Conservation (phyloP, 2,888 invertebrate genomes). For the Zygogramma bicolorata region DNA sequence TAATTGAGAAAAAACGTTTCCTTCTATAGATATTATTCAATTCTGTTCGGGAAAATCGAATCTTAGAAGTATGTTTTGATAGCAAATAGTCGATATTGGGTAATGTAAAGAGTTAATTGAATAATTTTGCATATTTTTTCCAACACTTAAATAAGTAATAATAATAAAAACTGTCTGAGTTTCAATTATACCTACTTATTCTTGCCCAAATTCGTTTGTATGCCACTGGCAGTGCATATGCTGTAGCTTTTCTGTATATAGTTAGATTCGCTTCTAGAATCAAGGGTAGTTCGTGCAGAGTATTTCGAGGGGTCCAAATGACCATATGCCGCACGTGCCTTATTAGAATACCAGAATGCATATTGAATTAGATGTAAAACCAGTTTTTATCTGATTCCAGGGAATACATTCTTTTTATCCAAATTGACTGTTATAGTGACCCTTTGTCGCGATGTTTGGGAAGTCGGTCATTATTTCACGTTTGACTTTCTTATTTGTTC, state of each 20-base stretch:
- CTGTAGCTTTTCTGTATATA: background rate
- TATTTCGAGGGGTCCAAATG: conserved; percentile 31
- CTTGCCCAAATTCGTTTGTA: background rate
- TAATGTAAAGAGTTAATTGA: no score
- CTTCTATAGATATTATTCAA: no score
- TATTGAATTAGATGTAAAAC: conserved; percentile 27
- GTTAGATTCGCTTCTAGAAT: conserved; percentile 8
- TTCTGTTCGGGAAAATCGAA: no score
- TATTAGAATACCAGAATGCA: conserved; percentile 25
- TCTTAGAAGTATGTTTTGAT: no score
- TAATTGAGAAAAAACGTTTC: no score
- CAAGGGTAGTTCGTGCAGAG: conserved; percentile 31
- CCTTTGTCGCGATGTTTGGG: background rate
- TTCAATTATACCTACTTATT: background rate
- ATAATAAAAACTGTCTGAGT: background rate
- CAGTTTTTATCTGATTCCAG: conserved; percentile 31
- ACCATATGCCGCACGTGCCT: conserved; percentile 42
- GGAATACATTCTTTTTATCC: background rate
- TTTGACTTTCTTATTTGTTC: background rate
- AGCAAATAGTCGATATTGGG: no score
- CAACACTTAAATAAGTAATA: no score
- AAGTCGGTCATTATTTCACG: background rate
- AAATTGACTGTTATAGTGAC: background rate
- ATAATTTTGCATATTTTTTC: no score
- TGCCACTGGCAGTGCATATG: conserved; percentile 1